phyloP scores from a whole-genome alignment of 2,888 invertebrate genomes.

The Cantharis nigra region DNA sequence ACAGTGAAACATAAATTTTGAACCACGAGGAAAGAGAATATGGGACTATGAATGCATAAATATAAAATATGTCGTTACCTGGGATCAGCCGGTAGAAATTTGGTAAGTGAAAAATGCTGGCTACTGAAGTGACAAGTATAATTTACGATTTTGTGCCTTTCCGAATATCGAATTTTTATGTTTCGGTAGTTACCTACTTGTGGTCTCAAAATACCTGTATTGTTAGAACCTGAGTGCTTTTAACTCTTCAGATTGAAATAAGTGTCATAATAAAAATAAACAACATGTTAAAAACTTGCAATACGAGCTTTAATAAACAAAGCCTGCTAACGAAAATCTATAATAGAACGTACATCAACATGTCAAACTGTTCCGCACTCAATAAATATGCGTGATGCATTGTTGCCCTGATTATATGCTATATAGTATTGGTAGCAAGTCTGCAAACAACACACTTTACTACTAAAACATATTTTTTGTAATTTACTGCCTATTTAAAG shows the following conservation, averaged over 20 bases:
- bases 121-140: too few relatives aligned
- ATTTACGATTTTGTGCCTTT: too few relatives aligned
- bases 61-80: too few relatives aligned
- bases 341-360: constrained; percentile 34
- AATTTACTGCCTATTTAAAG: constrained; percentile 1
- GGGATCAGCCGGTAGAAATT: too few relatives aligned
- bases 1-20: too few relatives aligned
- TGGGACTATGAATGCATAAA: too few relatives aligned
- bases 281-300: neutral
- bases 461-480: constrained; percentile 6
- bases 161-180: neutral
- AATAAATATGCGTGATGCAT: constrained; percentile 38
- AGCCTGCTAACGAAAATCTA: constrained; percentile 19
- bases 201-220: neutral
- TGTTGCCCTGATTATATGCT: constrained; percentile 32
- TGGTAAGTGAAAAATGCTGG: neutral
- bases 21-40: too few relatives aligned
- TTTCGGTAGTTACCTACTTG: neutral
- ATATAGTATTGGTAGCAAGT: constrained; percentile 21
- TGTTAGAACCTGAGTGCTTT: neutral
- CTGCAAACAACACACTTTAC: constrained; percentile 9
- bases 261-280: constrained; percentile 1
- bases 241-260: neutral
- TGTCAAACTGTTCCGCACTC: constrained; percentile 38
- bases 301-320: constrained; percentile 10